A percentile compares a stretch with the other conserved stretches of the same genome.
Evolutionary conservation across 2,888 invertebrate genomes (phyloP).

Genomic region (Drosophila robusta): DNA sequence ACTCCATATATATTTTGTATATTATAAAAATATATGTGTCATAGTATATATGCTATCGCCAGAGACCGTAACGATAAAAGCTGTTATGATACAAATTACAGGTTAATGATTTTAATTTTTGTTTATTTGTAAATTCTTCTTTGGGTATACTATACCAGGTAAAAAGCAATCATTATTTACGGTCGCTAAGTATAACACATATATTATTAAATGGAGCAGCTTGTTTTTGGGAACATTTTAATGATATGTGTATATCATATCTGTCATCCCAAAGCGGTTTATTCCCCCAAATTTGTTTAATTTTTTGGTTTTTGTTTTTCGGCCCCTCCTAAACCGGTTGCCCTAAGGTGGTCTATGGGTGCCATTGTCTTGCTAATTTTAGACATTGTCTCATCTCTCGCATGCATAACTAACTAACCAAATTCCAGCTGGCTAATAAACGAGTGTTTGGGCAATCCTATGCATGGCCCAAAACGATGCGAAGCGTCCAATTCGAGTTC

Average conservation of each 20-base stretch:
- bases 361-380: conserved; percentile 61
- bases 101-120: not conserved
- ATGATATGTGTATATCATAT: not conserved
- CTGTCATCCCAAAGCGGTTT: not conserved
- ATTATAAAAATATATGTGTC: too few relatives aligned
- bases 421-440: conserved; percentile 18
- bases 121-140: too few relatives aligned
- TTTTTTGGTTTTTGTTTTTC: not conserved
- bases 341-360: conserved; percentile 1
- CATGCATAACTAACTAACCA: conserved; percentile 25
- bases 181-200: not conserved
- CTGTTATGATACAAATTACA: not conserved
- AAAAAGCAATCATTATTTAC: not conserved
- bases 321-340: conserved; percentile 56
- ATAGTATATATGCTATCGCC: too few relatives aligned
- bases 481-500: conserved; percentile 12
- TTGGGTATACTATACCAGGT: too few relatives aligned
- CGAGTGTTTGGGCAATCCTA: conserved; percentile 10
- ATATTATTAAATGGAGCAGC: not conserved
- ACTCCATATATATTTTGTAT: too few relatives aligned
- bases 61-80: not conserved
- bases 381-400: conserved; percentile 62
- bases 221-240: not conserved
- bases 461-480: not conserved
- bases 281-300: conserved; percentile 13